These are phyloP conservation scores for Polypterus bichir DNA, from an alignment of 2,113 vertebrate genomes.

Conservation along the genomic window DNA sequence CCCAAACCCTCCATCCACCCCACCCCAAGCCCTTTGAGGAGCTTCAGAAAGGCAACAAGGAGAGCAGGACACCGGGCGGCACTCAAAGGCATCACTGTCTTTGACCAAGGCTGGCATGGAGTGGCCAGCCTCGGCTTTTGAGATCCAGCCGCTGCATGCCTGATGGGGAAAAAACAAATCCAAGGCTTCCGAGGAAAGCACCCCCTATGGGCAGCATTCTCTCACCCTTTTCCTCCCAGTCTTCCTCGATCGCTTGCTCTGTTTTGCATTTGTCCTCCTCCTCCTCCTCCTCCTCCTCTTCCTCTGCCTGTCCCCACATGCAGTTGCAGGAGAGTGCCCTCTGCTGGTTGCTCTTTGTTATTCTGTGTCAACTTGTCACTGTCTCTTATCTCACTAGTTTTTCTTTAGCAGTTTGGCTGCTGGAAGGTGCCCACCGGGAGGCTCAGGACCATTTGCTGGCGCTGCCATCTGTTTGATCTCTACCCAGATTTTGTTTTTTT, in stretches of 20 bases:
- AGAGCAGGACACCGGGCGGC: too few relatives aligned
- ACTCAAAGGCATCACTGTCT: too few relatives aligned
- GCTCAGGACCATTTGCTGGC: background rate
- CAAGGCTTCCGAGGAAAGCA: too few relatives aligned
- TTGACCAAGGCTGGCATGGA: too few relatives aligned
- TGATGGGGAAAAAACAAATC: too few relatives aligned
- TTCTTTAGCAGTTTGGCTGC: too few relatives aligned
- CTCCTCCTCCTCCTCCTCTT: background rate
- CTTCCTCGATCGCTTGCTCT: background rate
- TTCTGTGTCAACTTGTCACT: conserved; percentile 3
- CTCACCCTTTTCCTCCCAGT: background rate
- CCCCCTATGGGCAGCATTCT: background rate
- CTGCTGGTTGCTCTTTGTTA: background rate
- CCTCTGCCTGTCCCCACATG: background rate
- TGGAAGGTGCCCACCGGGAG: too few relatives aligned
- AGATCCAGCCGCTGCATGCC: too few relatives aligned
- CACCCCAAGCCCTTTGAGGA: too few relatives aligned
- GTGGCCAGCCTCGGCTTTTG: too few relatives aligned
- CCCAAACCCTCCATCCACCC: background rate
- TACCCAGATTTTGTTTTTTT: conserved; percentile 29
- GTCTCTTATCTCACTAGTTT: background rate
- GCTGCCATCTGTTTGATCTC: conserved; percentile 25
- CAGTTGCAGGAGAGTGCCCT: too few relatives aligned
- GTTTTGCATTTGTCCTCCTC: background rate
- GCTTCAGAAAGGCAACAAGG: too few relatives aligned